Base-by-base conservation (phyloP, 2,797 vertebrate species). In the Thripadectes ignobilis region DNA sequence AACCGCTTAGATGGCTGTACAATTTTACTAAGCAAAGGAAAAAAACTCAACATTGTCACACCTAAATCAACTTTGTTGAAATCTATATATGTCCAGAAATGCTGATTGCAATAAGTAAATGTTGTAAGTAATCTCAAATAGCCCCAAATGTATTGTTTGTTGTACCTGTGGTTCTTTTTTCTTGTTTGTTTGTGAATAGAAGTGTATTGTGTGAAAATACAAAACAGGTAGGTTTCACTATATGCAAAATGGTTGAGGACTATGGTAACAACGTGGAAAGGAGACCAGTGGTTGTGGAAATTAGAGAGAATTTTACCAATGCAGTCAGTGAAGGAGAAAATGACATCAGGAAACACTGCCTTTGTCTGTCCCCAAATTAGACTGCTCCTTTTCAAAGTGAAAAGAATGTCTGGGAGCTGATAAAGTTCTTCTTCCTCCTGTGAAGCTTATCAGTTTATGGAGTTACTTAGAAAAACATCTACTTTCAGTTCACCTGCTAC, bases 261-360 rank as follows among this genome's bases (percentile, higher is more conserved):
- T 38, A 26, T 58, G 46, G 84, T 78, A 81, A 52, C 20, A 48
- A 36, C 0, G 0, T 51, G 20, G 49, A 61, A 61, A 63, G 67
- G 58, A 93, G 71, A 39, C 62, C 43, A 45, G 10, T 72, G 80
- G 49, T 45, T 72, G 62, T 94, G 91, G 77, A 87, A 96, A 92
- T 89, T 34, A 59, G 43, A 86, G 74, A 88, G 86, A 78, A 69
- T 76, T 94, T 93, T 96, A 93, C 94, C 94, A 92, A 9, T 82
- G 67, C 43, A 87, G 86, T 94, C 91, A 84, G 41, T 39, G 55
- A 91, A 91, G 63, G 39, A 89, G 84, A 96, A 96, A 93, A 93
- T 79, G 7, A 68, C 88, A 92, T 75, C 54, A 51, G 83, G 77
- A 96, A 82, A 24, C 23, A 19, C 11, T 84, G 88, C 32, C 49